A percentile compares a stretch with the other conserved stretches of the same genome.
These are phyloP conservation scores for Therioaphis trifolii DNA, from an alignment of 2,888 invertebrate species.

Conservation along the genomic window DNA sequence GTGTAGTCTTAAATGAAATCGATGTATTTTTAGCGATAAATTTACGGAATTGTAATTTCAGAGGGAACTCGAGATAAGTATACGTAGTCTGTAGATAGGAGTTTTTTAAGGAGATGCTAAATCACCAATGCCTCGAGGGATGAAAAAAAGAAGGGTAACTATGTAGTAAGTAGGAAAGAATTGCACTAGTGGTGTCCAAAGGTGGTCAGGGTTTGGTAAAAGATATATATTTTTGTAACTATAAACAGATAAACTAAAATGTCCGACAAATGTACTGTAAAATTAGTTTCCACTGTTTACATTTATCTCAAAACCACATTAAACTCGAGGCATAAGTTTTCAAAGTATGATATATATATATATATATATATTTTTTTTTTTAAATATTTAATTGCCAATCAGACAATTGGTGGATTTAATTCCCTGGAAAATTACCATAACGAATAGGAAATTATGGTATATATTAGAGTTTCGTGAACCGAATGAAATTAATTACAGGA, in stretches of 20 bases:
- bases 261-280: slow-evolving; percentile 53
- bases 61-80: slow-evolving; percentile 30
- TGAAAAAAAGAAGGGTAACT: slow-evolving; percentile 33
- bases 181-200: slow-evolving; percentile 40
- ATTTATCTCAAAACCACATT: slow-evolving; percentile 14
- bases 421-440: slow-evolving; percentile 57
- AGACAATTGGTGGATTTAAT: slow-evolving; percentile 40
- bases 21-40: slow-evolving; percentile 49
- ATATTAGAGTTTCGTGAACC: slow-evolving; percentile 49
- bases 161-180: background rate
- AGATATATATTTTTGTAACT: slow-evolving; percentile 5
- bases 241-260: slow-evolving; percentile 9
- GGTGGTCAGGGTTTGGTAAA: slow-evolving; percentile 18
- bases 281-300: slow-evolving; percentile 43
- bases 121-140: slow-evolving; percentile 34
- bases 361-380: too few relatives aligned
- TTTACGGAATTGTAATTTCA: slow-evolving; percentile 36
- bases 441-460: slow-evolving; percentile 14
- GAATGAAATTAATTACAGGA: slow-evolving; percentile 47
- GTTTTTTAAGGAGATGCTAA: slow-evolving; percentile 43
- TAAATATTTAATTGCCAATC: slow-evolving; percentile 51
- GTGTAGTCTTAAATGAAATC: slow-evolving; percentile 21
- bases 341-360: slow-evolving; percentile 34
- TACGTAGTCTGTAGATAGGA: slow-evolving; percentile 13
- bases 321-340: slow-evolving; percentile 1